These are phyloP conservation scores for Madoqua kirkii DNA, from an alignment of 2,113 vertebrate genomes.

Conservation along the genomic window DNA sequence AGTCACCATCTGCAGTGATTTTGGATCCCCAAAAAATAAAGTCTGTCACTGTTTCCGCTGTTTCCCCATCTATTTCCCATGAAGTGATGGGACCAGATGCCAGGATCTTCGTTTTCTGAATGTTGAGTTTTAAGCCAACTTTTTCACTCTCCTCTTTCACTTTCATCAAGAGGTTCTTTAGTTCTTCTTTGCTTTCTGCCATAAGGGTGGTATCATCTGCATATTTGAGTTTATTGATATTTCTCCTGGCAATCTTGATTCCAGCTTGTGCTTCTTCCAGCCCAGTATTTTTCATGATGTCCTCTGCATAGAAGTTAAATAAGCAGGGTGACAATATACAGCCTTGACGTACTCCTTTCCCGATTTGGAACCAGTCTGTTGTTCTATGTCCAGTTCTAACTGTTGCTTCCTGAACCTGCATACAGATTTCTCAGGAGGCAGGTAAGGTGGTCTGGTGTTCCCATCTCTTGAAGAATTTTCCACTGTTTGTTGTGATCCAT, in stretches of 20 bases:
- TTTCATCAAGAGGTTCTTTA: not conserved
- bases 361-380: fast-evolving
- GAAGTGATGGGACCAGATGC: not conserved
- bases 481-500: not conserved
- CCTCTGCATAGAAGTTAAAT: not conserved
- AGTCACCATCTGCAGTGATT: not conserved
- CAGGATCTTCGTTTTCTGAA: not conserved
- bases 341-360: fast-evolving
- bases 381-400: not conserved
- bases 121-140: not conserved
- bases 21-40: not conserved
- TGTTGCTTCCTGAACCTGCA: not conserved
- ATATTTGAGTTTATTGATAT: not conserved
- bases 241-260: not conserved
- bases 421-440: not conserved
- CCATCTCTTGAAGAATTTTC: not conserved
- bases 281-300: not conserved
- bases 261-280: not conserved
- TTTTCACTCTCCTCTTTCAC: not conserved
- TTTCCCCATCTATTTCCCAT: not conserved
- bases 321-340: not conserved
- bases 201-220: not conserved
- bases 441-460: not conserved
- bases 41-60: not conserved
- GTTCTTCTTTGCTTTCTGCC: fast-evolving